Evolutionary conservation across 2,797 vertebrate species (phyloP).

Genomic region (Melanotaenia parkinsoni): DNA sequence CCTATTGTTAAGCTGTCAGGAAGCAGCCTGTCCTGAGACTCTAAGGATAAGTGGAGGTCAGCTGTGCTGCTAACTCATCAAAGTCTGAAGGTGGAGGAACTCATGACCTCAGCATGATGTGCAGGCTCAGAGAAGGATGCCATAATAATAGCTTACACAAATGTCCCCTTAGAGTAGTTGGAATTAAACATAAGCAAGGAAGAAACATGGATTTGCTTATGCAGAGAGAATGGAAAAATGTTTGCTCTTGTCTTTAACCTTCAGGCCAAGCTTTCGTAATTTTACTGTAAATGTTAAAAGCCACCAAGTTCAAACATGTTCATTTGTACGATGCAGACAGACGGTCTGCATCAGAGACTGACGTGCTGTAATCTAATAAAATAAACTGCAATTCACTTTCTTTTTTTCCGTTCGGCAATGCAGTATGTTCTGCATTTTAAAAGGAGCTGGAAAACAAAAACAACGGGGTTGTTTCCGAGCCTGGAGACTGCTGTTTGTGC

Average conservation of each 20-base stretch:
- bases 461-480: conserved; percentile 58
- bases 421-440: conserved; percentile 55
- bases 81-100: not conserved
- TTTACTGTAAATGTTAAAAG: conserved; percentile 27
- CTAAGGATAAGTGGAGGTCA: conserved; percentile 28
- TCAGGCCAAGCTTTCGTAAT: conserved; percentile 25
- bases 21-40: conserved; percentile 30
- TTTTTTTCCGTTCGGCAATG: conserved; percentile 31
- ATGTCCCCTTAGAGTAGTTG: not conserved
- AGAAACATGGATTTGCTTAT: conserved; percentile 9
- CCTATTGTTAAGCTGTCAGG: conserved; percentile 38
- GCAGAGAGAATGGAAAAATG: conserved; percentile 17
- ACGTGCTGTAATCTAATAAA: conserved; percentile 64
- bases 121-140: conserved; percentile 12
- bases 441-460: conserved; percentile 20
- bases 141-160: conserved; percentile 3
- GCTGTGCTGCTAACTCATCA: conserved; percentile 29
- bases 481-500: conserved; percentile 67
- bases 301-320: conserved; percentile 37
- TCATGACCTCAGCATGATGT: conserved; percentile 18
- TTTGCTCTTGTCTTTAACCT: conserved; percentile 35
- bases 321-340: conserved; percentile 46
- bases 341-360: conserved; percentile 45
- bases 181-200: conserved; percentile 8
- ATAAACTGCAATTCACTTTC: conserved; percentile 53